A percentile compares a stretch with the other conserved stretches of the same genome.
Conservation (phyloP, 37 sponge, comb jelly and placozoan species). For the Chondrilla cf. caribensis region DNA sequence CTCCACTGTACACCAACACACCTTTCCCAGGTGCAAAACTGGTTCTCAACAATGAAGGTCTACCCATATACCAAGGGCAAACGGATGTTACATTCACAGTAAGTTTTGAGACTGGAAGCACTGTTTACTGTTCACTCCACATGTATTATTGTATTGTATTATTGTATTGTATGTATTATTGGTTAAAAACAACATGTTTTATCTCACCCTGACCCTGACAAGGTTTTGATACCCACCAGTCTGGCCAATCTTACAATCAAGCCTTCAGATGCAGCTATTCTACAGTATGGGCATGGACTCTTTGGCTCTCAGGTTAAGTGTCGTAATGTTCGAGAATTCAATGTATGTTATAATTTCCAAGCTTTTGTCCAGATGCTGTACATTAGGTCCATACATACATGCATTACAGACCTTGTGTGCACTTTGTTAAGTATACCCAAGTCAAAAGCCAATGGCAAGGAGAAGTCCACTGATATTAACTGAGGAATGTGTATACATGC, state of each 20-base stretch:
- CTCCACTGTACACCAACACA: slow-evolving; percentile 49
- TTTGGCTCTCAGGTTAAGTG: slow-evolving; percentile 58
- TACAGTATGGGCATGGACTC: slow-evolving; percentile 81
- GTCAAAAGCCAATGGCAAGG: too few species aligned
- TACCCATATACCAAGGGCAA: slow-evolving; percentile 65
- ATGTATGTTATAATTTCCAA: too few species aligned
- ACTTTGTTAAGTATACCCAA: too few species aligned
- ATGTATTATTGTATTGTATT: not conserved
- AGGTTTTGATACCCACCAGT: slow-evolving; percentile 67
- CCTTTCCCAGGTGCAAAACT: slow-evolving; percentile 61
- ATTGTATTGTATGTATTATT: not conserved
- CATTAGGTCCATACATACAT: too few species aligned
- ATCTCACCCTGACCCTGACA: too few species aligned
- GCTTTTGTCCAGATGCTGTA: too few species aligned
- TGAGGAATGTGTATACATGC: too few species aligned
- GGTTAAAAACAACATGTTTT: not conserved
- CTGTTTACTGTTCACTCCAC: too few species aligned
- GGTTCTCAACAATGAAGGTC: slow-evolving; percentile 37
- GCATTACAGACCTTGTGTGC: too few species aligned
- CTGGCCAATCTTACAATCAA: slow-evolving; percentile 44
- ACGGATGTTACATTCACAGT: slow-evolving; percentile 49
- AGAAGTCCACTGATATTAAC: too few species aligned
- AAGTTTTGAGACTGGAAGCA: too few species aligned
- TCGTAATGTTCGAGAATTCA: too few species aligned
- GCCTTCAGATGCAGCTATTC: not conserved